Evolutionary conservation across 1,140 invertebrate genomes (phyloP), one percentile per base, ranked within the genome.

Genomic region (Zaprionus lachaisei): DNA sequence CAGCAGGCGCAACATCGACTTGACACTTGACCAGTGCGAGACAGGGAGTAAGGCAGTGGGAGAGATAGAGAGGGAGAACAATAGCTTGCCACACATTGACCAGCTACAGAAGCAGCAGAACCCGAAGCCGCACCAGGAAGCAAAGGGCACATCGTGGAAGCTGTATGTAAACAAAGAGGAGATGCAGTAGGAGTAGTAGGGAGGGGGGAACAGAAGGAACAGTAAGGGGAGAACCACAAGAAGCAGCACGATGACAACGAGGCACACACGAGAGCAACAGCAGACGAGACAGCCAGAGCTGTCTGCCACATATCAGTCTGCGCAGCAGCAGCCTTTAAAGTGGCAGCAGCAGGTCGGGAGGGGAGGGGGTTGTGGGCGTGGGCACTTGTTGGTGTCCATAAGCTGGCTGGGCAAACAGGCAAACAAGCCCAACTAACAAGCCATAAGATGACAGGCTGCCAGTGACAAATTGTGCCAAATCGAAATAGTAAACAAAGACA

Each of bases 381-480:
- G 55, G 62, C 84, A 87, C 84, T 87, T 87, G 84, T 87, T 87
- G 84, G 84, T 87, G 84, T 87, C 84, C 84, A 89, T 87, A 87
- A 87, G 84, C 84, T 90, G 84, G 74, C 84, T 89, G 66, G 77
- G 84, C 83, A 87, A 83, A 89, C 84, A 87, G 68, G 80, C 83
- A 87, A 87, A 90, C 84, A 87, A 87, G 87, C 73, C 80, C 85
- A 84, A 87, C 84, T 87, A 87, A 87, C 84, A 89, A 87, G 84
- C 84, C 84, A 89, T 87, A 87, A 87, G 84, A 87, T 89, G 84
- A 87, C 84, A 87, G 84, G 78, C 84, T 81, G 84, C 84, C 78
- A 87, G 84, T 87, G 84, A 87, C 84, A 87, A 87, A 87, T 87
- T 87, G 84, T 87, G 84, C 84, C 84, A 87, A 87, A 87, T 87